Evolutionary conservation across 2,888 invertebrate species (phyloP), one percentile per base, ranked within the genome.

Genomic region (Trilocha varians): DNA sequence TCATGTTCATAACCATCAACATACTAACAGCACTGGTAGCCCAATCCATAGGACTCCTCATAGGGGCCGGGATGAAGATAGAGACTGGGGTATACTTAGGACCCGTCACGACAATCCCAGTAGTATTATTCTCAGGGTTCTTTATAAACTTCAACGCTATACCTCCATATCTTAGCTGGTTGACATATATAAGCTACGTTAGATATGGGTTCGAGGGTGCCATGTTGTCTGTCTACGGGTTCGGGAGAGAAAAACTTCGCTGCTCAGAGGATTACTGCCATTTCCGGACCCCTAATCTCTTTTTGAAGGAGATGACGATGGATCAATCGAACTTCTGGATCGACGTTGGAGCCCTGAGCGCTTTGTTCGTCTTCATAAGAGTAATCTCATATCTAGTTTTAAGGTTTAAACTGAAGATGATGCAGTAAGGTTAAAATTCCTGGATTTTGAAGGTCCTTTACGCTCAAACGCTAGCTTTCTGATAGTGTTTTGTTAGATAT

Each of bases 131-230:
- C 83, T 96, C 96, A 25, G 97, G 97, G 5, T 97, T 97, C 88
- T 97, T 97, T 78, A 95, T 97, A 38, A 96, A 94, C 71, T 92
- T 97, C 73, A 91, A 93, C 70, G 96, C 96, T 34, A 94, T 97
- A 66, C 97, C 97, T 3, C 88, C 88, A 41, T 97, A 97, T 70
- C 85, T 98, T 39, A 91, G 91, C 59, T 96, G 97, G 93, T 84
- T 97, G 14, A 93, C 96, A 2, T 97, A 97, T 71, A 87, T 94
- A 17, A 97, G 96, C 57, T 98, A 96, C 74, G 92, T 97, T 40
- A 53, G 84, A 13, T 97, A 97, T 67, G 94, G 96, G 25, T 97
- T 97, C 76, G 97, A 98, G 80, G 97, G 97, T 5, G 91, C 93
- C 38, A 93, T 98, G 89, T 89, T 96, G 36, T 91, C 96, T 3